phyloP scores from a whole-genome alignment of 1,140 invertebrate genomes.

The Sitophilus oryzae region DNA sequence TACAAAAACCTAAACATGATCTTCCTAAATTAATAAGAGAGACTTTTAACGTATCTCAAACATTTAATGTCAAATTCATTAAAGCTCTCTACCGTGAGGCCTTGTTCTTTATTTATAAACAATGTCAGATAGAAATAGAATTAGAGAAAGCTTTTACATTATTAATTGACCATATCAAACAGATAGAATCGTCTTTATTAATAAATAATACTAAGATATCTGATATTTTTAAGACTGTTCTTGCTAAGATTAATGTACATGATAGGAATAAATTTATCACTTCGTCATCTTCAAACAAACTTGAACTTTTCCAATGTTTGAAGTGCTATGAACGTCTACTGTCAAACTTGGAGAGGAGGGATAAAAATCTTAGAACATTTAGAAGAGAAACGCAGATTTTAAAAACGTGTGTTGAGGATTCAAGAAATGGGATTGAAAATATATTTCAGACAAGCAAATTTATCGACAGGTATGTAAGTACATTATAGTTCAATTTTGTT shows the following conservation, averaged over 20 bases:
- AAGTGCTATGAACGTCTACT: conserved; percentile 15
- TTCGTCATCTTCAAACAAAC: no score
- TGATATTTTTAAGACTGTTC: no score
- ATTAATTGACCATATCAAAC: neutral
- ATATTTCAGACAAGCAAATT: conserved; percentile 17
- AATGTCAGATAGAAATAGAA: neutral
- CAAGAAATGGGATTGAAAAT: conserved; percentile 9
- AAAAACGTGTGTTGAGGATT: conserved; percentile 7
- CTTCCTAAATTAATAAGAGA: neutral
- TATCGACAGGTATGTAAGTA: no score
- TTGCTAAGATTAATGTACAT: no score
- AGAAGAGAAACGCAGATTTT: conserved; percentile 19
- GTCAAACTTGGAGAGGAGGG: conserved; percentile 16
- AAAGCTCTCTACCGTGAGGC: conserved; percentile 9
- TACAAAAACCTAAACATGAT: conserved; percentile 30
- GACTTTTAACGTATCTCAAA: neutral
- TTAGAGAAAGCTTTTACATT: neutral
- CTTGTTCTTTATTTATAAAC: conserved; percentile 42
- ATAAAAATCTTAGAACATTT: conserved; percentile 15
- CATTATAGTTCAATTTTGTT: no score
- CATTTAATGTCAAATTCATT: neutral
- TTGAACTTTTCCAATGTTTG: conserved; percentile 19
- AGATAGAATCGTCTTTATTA: no score
- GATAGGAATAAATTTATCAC: no score
- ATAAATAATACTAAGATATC: no score